Percentiles rank a stretch among this genome's conserved stretches.
These are phyloP conservation scores for Theodoxus fluviatilis DNA, from an alignment of 2,888 invertebrate species.

Conservation along the genomic window DNA sequence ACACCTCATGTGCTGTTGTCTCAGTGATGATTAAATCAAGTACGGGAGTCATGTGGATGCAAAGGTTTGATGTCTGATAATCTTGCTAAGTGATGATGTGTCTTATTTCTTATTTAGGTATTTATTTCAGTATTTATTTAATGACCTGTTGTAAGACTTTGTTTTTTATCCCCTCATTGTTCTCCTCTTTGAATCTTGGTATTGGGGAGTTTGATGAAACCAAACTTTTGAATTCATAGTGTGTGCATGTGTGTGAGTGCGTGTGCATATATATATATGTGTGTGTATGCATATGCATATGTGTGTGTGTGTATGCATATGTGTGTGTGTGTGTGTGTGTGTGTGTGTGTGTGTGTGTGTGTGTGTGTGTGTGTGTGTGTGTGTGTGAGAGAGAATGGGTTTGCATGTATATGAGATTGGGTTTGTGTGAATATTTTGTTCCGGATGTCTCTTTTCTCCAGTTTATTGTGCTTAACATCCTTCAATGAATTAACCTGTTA, in stretches of 20 bases:
- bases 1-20: no score
- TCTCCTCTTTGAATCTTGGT: background rate
- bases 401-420: no score
- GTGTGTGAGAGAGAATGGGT: background rate
- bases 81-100: no score
- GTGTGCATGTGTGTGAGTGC: background rate
- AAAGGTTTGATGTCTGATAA: no score
- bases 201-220: slow-evolving; percentile 20
- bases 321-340: slow-evolving; percentile 5
- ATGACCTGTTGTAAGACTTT: no score
- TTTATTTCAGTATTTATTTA: no score
- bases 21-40: no score
- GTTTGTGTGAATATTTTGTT: background rate
- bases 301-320: background rate
- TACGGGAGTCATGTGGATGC: no score
- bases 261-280: slow-evolving; percentile 21
- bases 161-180: slow-evolving; percentile 17
- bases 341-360: slow-evolving; percentile 22
- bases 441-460: no score
- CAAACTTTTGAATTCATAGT: slow-evolving; percentile 2
- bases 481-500: no score
- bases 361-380: slow-evolving; percentile 19
- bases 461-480: no score
- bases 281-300: background rate
- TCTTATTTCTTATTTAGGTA: no score